phyloP scores from a whole-genome alignment of 2,113 vertebrate species.

The Burhinus oedicnemus region DNA sequence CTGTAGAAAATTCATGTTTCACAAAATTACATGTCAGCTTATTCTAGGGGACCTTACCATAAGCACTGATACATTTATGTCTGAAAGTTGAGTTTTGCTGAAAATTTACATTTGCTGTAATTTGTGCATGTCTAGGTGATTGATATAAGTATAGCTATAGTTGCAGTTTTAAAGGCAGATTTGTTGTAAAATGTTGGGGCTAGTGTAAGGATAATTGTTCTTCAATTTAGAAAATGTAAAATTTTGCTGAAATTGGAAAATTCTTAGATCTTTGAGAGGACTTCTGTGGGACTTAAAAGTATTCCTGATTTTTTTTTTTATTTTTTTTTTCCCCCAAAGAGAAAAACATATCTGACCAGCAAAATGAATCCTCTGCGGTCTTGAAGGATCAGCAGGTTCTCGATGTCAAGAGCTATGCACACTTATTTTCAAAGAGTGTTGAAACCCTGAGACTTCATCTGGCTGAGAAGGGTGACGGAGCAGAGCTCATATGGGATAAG shows the following conservation, averaged over 20 bases:
- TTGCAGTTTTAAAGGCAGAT: neutral
- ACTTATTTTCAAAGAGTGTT: conserved; percentile 90
- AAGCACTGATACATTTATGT: neutral
- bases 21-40: neutral
- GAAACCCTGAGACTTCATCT: conserved; percentile 88
- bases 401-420: conserved; percentile 85
- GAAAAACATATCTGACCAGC: conserved; percentile 65
- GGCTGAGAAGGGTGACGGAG: conserved; percentile 87
- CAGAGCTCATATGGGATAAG: conserved; percentile 97
- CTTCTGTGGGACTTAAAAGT: neutral
- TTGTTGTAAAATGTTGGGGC: neutral
- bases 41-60: neutral
- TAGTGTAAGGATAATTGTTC: neutral
- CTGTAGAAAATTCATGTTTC: neutral
- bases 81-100: neutral
- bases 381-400: conserved; percentile 96
- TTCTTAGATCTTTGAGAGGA: neutral
- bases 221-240: neutral
- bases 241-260: neutral
- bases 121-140: neutral
- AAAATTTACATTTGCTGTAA: neutral
- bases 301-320: neutral
- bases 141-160: neutral
- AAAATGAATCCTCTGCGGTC: conserved; percentile 78
- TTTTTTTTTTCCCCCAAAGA: conserved; percentile 23